phyloP scores from a whole-genome alignment of 2,797 vertebrate species.

The Mus minutoides region DNA sequence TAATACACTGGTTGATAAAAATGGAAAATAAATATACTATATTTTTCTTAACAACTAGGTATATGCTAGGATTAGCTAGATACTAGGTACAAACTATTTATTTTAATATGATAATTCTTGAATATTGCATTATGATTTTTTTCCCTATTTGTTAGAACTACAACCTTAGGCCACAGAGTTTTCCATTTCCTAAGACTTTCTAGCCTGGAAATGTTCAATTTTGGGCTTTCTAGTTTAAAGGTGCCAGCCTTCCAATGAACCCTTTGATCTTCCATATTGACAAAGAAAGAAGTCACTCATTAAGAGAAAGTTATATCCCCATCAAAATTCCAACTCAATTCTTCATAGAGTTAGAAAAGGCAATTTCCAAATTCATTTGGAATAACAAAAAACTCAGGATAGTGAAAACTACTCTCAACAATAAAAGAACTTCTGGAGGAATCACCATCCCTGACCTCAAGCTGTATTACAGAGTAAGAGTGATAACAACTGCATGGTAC shows the following conservation, averaged over 20 bases:
- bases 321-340: too few species aligned
- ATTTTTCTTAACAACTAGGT: neutral
- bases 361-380: too few species aligned
- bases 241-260: neutral
- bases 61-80: neutral
- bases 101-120: neutral
- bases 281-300: neutral
- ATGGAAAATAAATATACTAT: neutral
- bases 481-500: too few species aligned
- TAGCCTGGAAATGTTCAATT: neutral
- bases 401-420: too few species aligned
- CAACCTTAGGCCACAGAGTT: neutral
- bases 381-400: too few species aligned
- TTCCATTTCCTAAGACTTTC: neutral
- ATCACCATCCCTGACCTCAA: too few species aligned
- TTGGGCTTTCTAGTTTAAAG: constrained; percentile 6
- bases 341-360: too few species aligned
- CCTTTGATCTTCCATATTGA: neutral
- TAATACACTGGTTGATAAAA: neutral
- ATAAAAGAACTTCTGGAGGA: too few species aligned
- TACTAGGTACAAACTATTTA: neutral
- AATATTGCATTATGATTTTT: neutral
- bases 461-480: too few species aligned
- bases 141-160: neutral
- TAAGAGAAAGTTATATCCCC: neutral